phyloP scores from a whole-genome alignment of 2,797 vertebrate species.

The Pipistrellus pipistrellus region DNA sequence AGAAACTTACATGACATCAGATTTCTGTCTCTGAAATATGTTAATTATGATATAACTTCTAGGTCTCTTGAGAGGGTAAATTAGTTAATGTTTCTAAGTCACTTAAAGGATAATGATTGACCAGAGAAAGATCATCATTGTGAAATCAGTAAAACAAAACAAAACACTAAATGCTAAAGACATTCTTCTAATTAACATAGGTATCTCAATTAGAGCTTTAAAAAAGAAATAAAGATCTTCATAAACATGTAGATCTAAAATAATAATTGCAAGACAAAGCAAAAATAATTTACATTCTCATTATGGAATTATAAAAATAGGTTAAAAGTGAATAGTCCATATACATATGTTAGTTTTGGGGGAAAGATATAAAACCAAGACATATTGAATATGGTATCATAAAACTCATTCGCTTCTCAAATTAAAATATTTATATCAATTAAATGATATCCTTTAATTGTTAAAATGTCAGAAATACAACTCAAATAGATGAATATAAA shows the following conservation, averaged over 20 bases:
- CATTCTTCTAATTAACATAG: background rate
- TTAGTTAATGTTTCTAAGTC: constrained; percentile 62
- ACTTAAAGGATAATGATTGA: constrained; percentile 54
- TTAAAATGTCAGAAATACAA: constrained; percentile 32
- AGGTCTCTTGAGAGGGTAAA: constrained; percentile 21
- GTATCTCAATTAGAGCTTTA: background rate
- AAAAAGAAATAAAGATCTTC: background rate
- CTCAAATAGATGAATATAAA: background rate
- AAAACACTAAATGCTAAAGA: background rate
- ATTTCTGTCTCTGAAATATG: constrained; percentile 54
- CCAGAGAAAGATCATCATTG: constrained; percentile 1
- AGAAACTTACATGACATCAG: constrained; percentile 47
- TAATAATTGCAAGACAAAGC: constrained; percentile 11
- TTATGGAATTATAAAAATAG: background rate
- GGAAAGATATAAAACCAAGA: background rate
- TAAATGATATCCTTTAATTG: background rate
- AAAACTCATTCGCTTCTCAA: constrained; percentile 50
- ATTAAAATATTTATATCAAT: constrained; percentile 32
- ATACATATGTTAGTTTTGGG: background rate
- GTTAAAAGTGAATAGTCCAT: constrained; percentile 15
- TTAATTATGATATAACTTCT: constrained; percentile 11
- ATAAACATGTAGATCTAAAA: background rate
- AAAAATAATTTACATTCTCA: background rate
- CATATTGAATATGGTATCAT: background rate
- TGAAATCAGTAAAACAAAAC: background rate